Conservation (phyloP, 2,797 vertebrate genomes). For the Serranus cabrilla region DNA sequence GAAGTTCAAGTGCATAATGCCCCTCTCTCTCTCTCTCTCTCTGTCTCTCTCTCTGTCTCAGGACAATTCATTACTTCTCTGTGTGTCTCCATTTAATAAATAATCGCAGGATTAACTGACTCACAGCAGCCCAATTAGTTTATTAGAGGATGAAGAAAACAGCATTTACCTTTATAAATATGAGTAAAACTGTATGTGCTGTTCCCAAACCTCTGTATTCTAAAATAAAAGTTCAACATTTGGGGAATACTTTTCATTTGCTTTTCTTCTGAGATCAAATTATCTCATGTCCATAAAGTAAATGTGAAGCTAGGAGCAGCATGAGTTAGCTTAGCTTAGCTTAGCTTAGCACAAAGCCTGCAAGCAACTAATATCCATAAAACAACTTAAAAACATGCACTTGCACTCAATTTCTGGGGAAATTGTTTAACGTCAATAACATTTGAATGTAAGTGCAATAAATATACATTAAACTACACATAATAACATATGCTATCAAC, state of each 20-base stretch:
- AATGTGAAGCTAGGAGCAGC: background rate
- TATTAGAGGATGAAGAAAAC: background rate
- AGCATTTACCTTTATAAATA: slow-evolving; percentile 17
- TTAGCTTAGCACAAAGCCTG: background rate
- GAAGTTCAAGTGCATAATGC: background rate
- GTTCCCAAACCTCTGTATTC: background rate
- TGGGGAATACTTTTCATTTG: background rate
- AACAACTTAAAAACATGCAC: no score
- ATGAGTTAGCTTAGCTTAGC: background rate
- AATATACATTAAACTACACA: no score
- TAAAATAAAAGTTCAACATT: slow-evolving; percentile 9
- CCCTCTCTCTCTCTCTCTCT: background rate
- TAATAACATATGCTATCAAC: no score
- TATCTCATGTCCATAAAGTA: no score
- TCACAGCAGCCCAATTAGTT: slow-evolving; percentile 36
- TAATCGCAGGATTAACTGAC: slow-evolving; percentile 46
- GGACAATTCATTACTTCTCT: slow-evolving; percentile 43
- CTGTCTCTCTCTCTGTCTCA: slow-evolving; percentile 18
- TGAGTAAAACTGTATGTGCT: slow-evolving; percentile 21
- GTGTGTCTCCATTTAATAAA: slow-evolving; percentile 18
- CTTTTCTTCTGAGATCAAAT: background rate
- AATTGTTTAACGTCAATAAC: no score
- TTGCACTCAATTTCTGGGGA: no score
- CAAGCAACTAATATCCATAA: no score
- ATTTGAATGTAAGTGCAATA: no score